Base-by-base conservation (phyloP, 2,797 vertebrate species). In the Spinus olivaceus region DNA sequence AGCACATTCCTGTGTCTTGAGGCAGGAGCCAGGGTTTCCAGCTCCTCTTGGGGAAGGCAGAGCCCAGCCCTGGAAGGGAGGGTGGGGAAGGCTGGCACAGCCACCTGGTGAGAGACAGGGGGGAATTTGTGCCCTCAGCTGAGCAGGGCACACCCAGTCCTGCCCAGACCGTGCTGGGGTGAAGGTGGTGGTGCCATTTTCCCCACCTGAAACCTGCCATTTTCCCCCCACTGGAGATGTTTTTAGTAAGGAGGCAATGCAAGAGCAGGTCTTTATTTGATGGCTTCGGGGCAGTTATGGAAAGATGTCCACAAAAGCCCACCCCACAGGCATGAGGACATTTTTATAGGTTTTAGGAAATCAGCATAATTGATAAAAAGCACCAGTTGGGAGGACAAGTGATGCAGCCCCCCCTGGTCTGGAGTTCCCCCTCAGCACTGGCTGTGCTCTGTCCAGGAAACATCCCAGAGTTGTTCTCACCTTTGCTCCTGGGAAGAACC, bases 81-180 rank as follows among this genome's bases (percentile, higher is more conserved):
- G 44, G 16, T 11, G 57, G 7, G 57, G 3, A 16, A 10, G n/a
- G 51, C 77, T 21, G 32, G n/a, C 28, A 19, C 35, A 9, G 72
- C 0, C 1, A 7, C 5, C 14, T 0, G 2, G 9, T 3, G 2
- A 4, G 6, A 6, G 37, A 7, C 25, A 7, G 8, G 7, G 17
- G 5, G 16, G 4, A 3, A 9, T 69, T 25, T 19, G 8, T 83
- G 67, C 42, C 51, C 64, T 53, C 21, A 7, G 37, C 32, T 22
- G 32, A 22, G 4, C 57, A 9, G 33, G 57, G 61, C 42, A 2
- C 2, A 3, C 27, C 1, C 35, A 14, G 5, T 1, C 32, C 32
- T 33, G 35, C 11, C 53, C 28, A 18, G 32, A 17, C 12, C 1
- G 0, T 0, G 12, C 54, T 20, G 41, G 0, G 63, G 33, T 24